Percentiles rank a stretch among this genome's conserved stretches.
phyloP scores from a whole-genome alignment of 2,113 vertebrate genomes.

The Corythornis madagascariensis region DNA sequence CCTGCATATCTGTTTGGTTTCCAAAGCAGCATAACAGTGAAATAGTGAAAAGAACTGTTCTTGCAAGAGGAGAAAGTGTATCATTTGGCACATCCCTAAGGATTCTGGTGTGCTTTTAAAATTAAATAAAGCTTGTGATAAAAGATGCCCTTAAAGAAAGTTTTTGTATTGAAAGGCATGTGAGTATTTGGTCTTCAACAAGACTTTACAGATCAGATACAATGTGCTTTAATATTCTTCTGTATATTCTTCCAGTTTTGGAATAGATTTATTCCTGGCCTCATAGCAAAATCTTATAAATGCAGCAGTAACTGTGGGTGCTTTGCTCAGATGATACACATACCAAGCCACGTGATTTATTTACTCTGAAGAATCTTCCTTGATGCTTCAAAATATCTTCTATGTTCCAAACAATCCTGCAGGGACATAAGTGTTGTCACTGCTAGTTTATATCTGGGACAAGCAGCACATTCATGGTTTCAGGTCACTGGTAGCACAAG shows the following conservation, averaged over 20 bases:
- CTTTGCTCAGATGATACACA: neutral
- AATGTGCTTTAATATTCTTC: neutral
- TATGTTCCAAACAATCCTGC: neutral
- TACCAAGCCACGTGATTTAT: neutral
- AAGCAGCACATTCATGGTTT: neutral
- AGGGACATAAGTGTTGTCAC: neutral
- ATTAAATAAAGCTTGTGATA: neutral
- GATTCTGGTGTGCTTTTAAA: neutral
- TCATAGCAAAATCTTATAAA: neutral
- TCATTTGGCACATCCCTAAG: neutral
- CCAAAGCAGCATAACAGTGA: neutral
- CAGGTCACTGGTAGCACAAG: neutral
- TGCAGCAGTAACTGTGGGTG: neutral
- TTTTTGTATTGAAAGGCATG: neutral
- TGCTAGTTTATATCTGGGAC: neutral
- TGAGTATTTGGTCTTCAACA: neutral
- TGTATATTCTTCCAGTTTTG: neutral
- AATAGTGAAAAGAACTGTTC: neutral
- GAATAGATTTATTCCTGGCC: neutral
- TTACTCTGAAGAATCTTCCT: neutral
- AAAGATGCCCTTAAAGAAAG: neutral
- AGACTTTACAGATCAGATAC: neutral
- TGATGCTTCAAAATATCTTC: neutral
- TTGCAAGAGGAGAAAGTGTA: neutral
- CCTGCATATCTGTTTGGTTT: neutral